Base-by-base conservation (phyloP, 2,888 invertebrate species). In the Pyrocoelia pectoralis region DNA sequence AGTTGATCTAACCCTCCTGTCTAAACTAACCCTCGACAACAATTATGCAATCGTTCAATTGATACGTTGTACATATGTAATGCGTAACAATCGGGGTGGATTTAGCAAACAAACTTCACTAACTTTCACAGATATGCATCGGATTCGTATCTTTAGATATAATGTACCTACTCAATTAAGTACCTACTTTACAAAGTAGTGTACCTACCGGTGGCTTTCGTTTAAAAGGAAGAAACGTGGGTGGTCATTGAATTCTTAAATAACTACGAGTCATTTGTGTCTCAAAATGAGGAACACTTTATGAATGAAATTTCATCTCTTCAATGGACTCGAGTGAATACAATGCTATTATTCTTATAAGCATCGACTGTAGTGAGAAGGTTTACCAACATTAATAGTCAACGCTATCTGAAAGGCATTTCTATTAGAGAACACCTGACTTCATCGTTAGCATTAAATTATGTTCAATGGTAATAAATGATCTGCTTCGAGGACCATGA, bases 1-100 rank as follows among this genome's bases (percentile, higher is more conserved):
- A 65, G 54, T 54, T 50, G 53, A 61, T 61, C 46, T 56, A 40
- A 43, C 56, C 56, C 56, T 53, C 60, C 41, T 29, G 40, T 51
- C 38, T 17, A 19, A 46, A 29, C 29, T 51, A 56, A 56, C 51
- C 65, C 61, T 56, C 65, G 12, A 33, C 49, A 52, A 43, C 65
- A 65, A 65, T 65, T 65, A 65, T 65, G 53, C 65, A 57, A 61
- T 61, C 56, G 61, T 65, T 57, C 56, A 56, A 65, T 61, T 61
- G 60, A 61, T 60, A 61, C 55, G n/a, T n/a, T 48, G 40, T 65
- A 65, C 65, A 65, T 65, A 65, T 65, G 65, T 65, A 65, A 64
- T 54, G 43, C 57, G 38, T 61, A 59, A 60, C 63, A 56, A 53
- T 50, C 40, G 52, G 29, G 60, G 51, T 52, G 64, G 56, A 49